These are phyloP conservation scores for Brachyalestes nurse DNA, from an alignment of 2,797 vertebrate species.

Conservation along the genomic window DNA sequence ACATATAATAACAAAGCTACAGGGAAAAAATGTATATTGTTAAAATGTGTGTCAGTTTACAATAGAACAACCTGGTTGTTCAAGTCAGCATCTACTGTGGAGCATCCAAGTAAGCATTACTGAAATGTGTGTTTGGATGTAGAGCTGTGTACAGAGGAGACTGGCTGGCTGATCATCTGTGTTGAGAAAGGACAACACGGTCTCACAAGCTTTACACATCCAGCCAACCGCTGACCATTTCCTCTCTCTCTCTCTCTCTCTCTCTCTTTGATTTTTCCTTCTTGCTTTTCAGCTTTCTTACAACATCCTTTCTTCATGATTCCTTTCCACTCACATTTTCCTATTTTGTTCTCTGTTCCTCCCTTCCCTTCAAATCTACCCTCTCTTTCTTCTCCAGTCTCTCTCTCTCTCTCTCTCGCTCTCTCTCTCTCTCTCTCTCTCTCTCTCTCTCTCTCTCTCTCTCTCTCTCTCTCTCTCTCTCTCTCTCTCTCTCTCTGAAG, in stretches of 20 bases:
- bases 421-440: slow-evolving; percentile 17
- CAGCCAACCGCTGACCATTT: slow-evolving; percentile 57
- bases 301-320: slow-evolving; percentile 5
- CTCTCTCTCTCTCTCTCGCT: slow-evolving; percentile 13
- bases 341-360: background rate
- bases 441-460: slow-evolving; percentile 15
- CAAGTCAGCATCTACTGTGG: background rate
- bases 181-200: background rate
- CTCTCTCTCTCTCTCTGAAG: slow-evolving; percentile 11
- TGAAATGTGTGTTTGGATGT: slow-evolving; percentile 2
- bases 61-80: no score
- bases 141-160: background rate
- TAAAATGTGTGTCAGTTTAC: no score
- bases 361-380: background rate
- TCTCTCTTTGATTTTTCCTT: background rate
- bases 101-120: background rate
- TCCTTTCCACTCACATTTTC: background rate
- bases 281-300: background rate
- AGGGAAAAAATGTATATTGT: no score
- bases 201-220: slow-evolving; percentile 41
- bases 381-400: background rate
- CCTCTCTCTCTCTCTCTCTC: slow-evolving; percentile 27
- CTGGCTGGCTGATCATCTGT: background rate
- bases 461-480: background rate
- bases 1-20: no score